Percentiles rank a stretch among this genome's conserved stretches.
These are phyloP conservation scores for Pelosia muscerda DNA, from an alignment of 2,888 invertebrate species.

Conservation along the genomic window DNA sequence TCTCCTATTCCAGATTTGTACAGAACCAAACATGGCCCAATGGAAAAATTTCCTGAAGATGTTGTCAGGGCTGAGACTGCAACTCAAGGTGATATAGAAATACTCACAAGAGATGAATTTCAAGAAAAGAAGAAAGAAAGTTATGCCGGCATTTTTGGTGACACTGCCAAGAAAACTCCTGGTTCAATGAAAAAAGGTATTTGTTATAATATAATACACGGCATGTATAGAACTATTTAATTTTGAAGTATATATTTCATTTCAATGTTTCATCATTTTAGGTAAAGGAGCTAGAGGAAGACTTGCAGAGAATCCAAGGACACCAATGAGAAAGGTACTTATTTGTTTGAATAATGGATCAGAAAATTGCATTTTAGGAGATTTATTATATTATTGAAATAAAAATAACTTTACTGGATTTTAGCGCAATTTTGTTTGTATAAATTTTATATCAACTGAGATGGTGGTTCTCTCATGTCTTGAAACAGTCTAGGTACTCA, in stretches of 20 bases:
- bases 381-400: background rate
- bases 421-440: too few relatives aligned
- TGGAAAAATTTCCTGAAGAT: conserved; percentile 94
- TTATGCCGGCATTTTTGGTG: conserved; percentile 81
- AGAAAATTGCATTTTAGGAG: background rate
- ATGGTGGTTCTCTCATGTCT: too few relatives aligned
- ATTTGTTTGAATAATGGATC: background rate
- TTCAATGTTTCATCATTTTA: conserved; percentile 43
- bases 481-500: too few relatives aligned
- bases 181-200: conserved; percentile 71
- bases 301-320: conserved; percentile 59
- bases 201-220: background rate
- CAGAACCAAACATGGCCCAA: conserved; percentile 88
- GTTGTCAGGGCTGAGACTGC: conserved; percentile 91
- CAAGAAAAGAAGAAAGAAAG: conserved; percentile 80
- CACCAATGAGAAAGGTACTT: conserved; percentile 69
- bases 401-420: background rate
- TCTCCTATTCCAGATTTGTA: conserved; percentile 82
- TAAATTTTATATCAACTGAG: too few relatives aligned
- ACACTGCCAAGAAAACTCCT: conserved; percentile 69
- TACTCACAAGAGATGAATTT: conserved; percentile 88
- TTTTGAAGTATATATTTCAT: background rate
- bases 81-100: conserved; percentile 90
- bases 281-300: conserved; percentile 60
- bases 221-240: background rate